Evolutionary conservation across 1,140 invertebrate genomes (phyloP), one percentile per base, ranked within the genome.

Genomic region (Diorhabda carinulata): DNA sequence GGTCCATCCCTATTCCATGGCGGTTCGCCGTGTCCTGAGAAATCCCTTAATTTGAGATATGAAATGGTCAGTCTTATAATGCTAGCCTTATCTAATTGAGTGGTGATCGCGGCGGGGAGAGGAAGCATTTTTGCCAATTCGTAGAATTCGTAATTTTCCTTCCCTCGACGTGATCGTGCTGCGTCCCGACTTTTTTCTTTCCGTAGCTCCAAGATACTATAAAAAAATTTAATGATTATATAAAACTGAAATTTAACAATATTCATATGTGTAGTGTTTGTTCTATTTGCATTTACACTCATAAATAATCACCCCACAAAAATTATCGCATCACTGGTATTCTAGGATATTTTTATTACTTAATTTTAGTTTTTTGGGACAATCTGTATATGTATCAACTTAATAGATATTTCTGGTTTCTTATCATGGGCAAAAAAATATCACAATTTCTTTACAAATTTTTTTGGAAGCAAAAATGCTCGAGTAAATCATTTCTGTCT

Each of bases 121-220:
- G 97, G 97, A 73, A 99, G 85, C 92, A 99, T 94, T 85, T 98
- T 98, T 70, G 97, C 96, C 81, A 99, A 84, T 84, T 98, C 96
- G 84, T 98, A 98, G 84, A 98, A 99, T 84, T 98, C 97, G 81
- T 93, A 97, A 85, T 99, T 99, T 83, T 98, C 97, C 79, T 98
- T 98, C 42, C 96, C 96, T 52, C 97, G 87, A 47, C 97, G 84
- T 5, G 94, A 96, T 61, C 97, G 86, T 2, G 97, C 97, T 47
- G 97, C 97, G 82, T 98, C 96, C 76, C 96, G 86, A 59, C 94
- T 97, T 82, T 98, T 98, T 82, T 98, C 97, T 84, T 98, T 98
- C 70, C 97, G 86, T 69, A 98, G 84, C 83, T 98, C 96, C 78
- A 98, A 86, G 78, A 98, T 97, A 83, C 97, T 98, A 90, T 82